Base-by-base conservation (phyloP, 2,113 vertebrate species). In the Calidris pygmaea region DNA sequence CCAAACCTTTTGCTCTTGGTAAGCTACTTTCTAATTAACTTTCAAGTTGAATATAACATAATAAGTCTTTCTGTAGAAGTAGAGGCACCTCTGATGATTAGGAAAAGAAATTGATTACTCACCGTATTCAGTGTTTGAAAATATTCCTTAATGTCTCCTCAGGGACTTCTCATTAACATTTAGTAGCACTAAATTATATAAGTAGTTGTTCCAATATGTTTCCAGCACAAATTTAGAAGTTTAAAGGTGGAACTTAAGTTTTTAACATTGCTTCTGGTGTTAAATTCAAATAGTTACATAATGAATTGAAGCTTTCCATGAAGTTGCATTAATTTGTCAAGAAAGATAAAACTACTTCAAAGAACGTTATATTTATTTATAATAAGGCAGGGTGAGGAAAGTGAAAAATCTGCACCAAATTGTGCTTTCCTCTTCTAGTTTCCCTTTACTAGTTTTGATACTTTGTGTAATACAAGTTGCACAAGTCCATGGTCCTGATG, bases 391-490 rank as follows among this genome's bases (percentile, higher is more conserved):
- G 10, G 30, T 53, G 24, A 87, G 8, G 14, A 43, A 41, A 48
- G 27, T 5, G 21, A 59, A 30, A 17, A 29, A 9, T 3, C 1
- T 56, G 12, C 16, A 29, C 3, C 0, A 2, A 52, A 34, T 15
- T 19, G 6, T 32, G 1, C 3, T 2, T 35, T 59, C 76, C 47
- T 41, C 7, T 53, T 65, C 48, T 52, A 14, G 3, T 41, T 91
- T 74, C 10, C 10, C 14, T 68, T 73, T 43, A 16, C 21, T 53
- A 29, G 3, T 34, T 71, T 63, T 60, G 27, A 50, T 26, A 11
- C 11, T 63, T 68, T 17, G 14, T n/a, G 15, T 27, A n/a, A 14
- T 29, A 10, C 1, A 17, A 43, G 12, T 78, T 37, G 6, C 13
- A 22, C 4, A 35, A 66, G 9, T 37, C 27, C 34, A 0, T 50